Evolutionary conservation across 1,140 invertebrate genomes (phyloP).

Genomic region (Delia radicum): DNA sequence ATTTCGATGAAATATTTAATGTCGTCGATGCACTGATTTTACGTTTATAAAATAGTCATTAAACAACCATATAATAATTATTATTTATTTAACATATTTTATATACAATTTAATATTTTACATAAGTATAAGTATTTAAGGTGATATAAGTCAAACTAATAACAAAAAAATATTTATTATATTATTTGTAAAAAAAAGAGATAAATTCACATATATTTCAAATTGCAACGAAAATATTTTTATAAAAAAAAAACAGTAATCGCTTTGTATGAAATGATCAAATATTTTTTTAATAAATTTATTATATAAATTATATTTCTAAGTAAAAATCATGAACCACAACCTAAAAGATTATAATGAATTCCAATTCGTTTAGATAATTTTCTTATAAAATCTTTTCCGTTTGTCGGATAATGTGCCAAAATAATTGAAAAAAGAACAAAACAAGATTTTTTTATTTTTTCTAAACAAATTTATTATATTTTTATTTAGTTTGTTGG

Average conservation of each 20-base stretch:
- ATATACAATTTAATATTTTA: not conserved
- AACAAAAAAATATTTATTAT: not conserved
- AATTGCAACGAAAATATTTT: not conserved
- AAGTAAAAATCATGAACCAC: not conserved
- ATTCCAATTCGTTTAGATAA: not conserved
- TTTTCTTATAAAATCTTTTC: not conserved
- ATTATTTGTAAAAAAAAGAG: not conserved
- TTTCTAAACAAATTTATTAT: not conserved
- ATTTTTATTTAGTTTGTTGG: not conserved
- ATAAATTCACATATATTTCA: not conserved
- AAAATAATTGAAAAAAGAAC: not conserved
- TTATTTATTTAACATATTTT: not conserved
- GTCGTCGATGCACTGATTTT: conserved; percentile 52
- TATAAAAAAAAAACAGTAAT: not conserved
- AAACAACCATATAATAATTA: not conserved
- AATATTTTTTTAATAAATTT: not conserved
- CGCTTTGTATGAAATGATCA: not conserved
- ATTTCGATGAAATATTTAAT: conserved; percentile 84
- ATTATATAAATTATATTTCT: not conserved
- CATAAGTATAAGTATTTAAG: conserved; percentile 15
- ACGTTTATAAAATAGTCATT: conserved; percentile 51
- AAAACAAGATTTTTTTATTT: not conserved
- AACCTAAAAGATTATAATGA: not conserved
- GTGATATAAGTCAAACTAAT: not conserved
- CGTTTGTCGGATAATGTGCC: not conserved